Evolutionary conservation across 2,113 vertebrate genomes (phyloP).

Genomic region (Taxidea taxus): DNA sequence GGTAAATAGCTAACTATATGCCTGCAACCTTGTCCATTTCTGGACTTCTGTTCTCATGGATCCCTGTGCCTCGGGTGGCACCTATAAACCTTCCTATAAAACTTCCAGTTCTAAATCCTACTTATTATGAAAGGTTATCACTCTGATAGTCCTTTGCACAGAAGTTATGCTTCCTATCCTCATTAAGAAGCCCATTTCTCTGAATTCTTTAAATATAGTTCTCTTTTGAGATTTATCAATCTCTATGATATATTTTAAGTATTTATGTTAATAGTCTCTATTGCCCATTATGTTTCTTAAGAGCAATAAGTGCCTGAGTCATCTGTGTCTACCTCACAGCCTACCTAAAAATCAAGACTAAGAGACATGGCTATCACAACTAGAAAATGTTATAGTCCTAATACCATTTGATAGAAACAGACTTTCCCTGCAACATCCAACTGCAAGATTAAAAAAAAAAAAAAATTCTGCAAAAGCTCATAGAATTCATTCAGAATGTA

Average conservation of each 20-base stretch:
- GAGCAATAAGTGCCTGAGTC: not conserved
- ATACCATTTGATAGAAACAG: not conserved
- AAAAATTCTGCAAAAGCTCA: not conserved
- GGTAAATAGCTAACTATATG: not conserved
- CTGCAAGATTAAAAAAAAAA: not conserved
- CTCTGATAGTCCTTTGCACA: not conserved
- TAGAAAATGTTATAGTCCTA: not conserved
- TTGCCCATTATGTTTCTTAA: not conserved
- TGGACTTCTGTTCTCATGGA: not conserved
- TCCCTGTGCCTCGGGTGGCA: not conserved
- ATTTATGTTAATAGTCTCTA: not conserved
- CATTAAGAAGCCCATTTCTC: not conserved
- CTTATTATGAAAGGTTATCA: not conserved
- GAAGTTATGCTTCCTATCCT: not conserved
- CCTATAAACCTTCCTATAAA: too few relatives aligned
- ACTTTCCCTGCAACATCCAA: not conserved
- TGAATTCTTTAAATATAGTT: not conserved
- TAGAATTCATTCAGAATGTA: not conserved
- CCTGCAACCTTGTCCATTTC: not conserved
- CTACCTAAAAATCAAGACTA: not conserved
- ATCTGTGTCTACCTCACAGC: not conserved
- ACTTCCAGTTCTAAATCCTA: not conserved
- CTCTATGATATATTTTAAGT: not conserved
- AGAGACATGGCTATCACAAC: not conserved
- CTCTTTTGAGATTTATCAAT: not conserved